Percentiles rank a stretch among this genome's conserved stretches.
Conservation (phyloP, 2,888 invertebrate species). For the Hoplodrina blanda region DNA sequence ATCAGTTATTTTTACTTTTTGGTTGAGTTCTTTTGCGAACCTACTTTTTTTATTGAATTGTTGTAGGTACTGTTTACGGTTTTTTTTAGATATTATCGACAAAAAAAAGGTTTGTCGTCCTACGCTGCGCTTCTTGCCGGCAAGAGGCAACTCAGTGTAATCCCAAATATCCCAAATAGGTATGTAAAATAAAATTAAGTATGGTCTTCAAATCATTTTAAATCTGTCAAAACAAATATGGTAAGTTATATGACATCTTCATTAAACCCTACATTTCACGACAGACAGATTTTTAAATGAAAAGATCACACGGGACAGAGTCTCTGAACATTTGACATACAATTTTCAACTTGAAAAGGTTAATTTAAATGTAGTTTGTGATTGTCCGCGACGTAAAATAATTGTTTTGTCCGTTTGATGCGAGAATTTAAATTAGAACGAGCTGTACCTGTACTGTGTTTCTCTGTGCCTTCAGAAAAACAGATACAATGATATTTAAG, state of each 20-base stretch:
- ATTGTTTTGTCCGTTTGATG: neutral
- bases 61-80: too few species aligned
- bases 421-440: slow-evolving; percentile 3
- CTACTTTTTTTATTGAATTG: neutral
- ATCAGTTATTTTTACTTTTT: neutral
- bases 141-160: too few species aligned
- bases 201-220: too few species aligned
- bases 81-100: too few species aligned
- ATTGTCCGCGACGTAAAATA: slow-evolving; percentile 2
- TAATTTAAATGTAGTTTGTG: slow-evolving; percentile 42
- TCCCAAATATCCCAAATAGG: too few species aligned
- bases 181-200: too few species aligned
- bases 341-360: slow-evolving; percentile 44
- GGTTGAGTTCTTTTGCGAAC: neutral
- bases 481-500: too few species aligned
- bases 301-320: slow-evolving; percentile 12
- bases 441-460: neutral
- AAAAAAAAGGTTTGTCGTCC: too few species aligned
- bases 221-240: too few species aligned
- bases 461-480: neutral
- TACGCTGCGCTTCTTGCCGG: too few species aligned
- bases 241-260: too few species aligned
- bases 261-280: neutral
- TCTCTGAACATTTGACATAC: slow-evolving; percentile 22
- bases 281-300: slow-evolving; percentile 19